phyloP scores from a whole-genome alignment of 64 coral and sea anemone species.

The Montipora cactus region DNA sequence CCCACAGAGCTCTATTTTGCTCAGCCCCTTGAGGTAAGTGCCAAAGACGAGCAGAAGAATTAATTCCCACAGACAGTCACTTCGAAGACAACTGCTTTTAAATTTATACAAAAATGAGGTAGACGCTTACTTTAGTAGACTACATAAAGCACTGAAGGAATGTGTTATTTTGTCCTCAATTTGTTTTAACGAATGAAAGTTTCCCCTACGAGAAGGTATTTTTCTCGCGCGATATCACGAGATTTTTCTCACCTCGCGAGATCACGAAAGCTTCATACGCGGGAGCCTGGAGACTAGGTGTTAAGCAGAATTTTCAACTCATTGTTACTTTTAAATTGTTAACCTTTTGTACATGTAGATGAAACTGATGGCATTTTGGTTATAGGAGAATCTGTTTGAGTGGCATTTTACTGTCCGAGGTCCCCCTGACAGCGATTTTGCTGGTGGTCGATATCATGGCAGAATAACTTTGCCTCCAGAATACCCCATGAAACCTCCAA shows the following conservation, averaged over 20 bases:
- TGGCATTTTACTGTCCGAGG: constrained; percentile 99
- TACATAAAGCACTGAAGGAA: too few species aligned
- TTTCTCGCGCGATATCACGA: neutral
- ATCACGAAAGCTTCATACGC: neutral
- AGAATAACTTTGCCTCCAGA: constrained; percentile 94
- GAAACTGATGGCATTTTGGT: neutral
- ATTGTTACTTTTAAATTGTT: neutral
- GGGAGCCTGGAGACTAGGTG: too few species aligned
- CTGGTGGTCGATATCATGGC: constrained; percentile 94
- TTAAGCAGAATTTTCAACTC: too few species aligned
- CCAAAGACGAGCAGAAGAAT: neutral
- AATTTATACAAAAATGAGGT: neutral
- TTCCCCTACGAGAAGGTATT: neutral
- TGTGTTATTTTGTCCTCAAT: too few species aligned
- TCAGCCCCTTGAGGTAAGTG: constrained; percentile 92
- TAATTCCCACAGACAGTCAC: neutral
- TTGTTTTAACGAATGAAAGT: too few species aligned
- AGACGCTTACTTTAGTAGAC: neutral
- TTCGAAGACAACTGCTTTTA: neutral
- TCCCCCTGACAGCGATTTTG: constrained; percentile 97
- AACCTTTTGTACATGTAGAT: neutral
- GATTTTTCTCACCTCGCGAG: neutral
- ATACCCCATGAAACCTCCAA: constrained; percentile 99
- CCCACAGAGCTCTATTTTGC: constrained; percentile 92
- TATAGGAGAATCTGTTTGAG: constrained; percentile 98